Evolutionary conservation across 2,888 invertebrate genomes (phyloP).

Genomic region (Latheticus oryzae): DNA sequence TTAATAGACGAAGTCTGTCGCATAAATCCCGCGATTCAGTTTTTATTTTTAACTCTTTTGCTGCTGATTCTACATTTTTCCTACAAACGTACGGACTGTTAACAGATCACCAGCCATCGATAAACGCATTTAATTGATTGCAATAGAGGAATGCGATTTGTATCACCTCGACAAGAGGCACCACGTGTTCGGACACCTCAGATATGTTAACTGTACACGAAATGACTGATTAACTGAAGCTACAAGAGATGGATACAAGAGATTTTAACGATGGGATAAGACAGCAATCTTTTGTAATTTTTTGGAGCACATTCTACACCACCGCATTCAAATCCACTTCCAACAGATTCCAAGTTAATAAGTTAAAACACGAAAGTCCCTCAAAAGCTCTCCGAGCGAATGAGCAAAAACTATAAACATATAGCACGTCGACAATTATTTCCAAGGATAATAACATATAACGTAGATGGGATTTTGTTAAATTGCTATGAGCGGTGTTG

Average conservation of each 20-base stretch:
- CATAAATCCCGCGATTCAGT: constrained; percentile 23
- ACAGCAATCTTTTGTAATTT: constrained; percentile 1
- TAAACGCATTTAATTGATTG: constrained; percentile 22
- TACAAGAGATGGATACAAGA: too few relatives aligned
- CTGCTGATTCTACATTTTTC: constrained; percentile 18
- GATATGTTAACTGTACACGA: constrained; percentile 17
- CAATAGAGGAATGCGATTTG: constrained; percentile 22
- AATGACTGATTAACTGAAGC: constrained; percentile 15
- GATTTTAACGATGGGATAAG: not conserved
- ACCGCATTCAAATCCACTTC: too few relatives aligned
- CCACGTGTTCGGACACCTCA: constrained; percentile 22
- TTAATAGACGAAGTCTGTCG: constrained; percentile 36
- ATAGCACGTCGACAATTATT: constrained; percentile 28
- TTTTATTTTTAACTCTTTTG: constrained; percentile 5
- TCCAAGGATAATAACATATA: constrained; percentile 18
- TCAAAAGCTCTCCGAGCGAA: constrained; percentile 3
- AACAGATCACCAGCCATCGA: constrained; percentile 18
- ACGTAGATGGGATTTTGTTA: constrained; percentile 27
- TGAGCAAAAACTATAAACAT: constrained; percentile 23
- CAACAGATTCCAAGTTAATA: too few relatives aligned
- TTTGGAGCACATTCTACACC: too few relatives aligned
- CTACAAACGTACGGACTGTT: constrained; percentile 11
- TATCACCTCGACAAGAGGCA: constrained; percentile 20
- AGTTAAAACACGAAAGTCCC: constrained; percentile 2
- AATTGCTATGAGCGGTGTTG: constrained; percentile 24